Conservation (phyloP, 2,113 vertebrate species). For the Semnornis frantzii region DNA sequence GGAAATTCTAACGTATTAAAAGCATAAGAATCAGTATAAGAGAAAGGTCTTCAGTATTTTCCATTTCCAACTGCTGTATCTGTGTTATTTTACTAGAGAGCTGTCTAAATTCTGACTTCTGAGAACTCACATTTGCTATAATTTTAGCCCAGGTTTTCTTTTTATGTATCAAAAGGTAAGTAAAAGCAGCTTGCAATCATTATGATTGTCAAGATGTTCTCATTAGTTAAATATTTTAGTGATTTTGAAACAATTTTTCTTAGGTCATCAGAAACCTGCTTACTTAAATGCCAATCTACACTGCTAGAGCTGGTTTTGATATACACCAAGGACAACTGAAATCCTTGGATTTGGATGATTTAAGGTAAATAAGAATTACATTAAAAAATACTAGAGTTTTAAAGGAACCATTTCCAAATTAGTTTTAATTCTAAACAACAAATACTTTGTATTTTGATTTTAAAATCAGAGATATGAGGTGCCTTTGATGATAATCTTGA, state of each 20-base stretch:
- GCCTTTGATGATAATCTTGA: slow-evolving; percentile 27
- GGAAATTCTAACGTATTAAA: neutral
- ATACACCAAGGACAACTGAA: neutral
- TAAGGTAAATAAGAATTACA: neutral
- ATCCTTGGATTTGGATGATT: neutral
- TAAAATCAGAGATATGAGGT: neutral
- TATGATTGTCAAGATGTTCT: neutral
- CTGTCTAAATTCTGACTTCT: neutral
- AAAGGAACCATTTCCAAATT: neutral
- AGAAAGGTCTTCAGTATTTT: neutral
- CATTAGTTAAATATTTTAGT: neutral
- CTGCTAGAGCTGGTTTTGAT: neutral
- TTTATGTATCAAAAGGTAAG: neutral
- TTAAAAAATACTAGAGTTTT: neutral
- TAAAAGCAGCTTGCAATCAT: neutral
- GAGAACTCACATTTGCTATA: neutral
- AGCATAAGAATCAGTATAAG: neutral
- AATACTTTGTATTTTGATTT: neutral
- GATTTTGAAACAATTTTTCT: neutral
- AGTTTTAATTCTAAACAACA: neutral
- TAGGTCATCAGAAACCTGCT: neutral
- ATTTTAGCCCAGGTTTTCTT: neutral
- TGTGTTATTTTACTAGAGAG: neutral
- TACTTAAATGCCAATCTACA: neutral
- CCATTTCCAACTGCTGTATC: neutral